Evolutionary conservation across 1,140 invertebrate species (phyloP).

Genomic region (Drosophila punjabiensis): DNA sequence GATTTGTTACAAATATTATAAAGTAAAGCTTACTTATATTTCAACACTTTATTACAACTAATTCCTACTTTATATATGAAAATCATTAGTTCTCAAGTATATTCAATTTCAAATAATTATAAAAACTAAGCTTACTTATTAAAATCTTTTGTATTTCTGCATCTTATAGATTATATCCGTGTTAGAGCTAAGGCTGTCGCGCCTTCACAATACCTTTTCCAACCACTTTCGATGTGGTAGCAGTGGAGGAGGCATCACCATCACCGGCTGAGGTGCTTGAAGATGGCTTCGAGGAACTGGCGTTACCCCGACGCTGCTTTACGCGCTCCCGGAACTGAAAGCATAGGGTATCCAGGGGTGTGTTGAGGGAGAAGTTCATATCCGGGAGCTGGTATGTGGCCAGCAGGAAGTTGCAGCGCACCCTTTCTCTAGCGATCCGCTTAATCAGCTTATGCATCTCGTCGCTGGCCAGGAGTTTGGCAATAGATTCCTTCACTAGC

Average conservation of each 20-base stretch:
- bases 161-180: not conserved
- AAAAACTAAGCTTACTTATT: not conserved
- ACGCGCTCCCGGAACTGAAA: constrained; percentile 55
- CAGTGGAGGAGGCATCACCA: not conserved
- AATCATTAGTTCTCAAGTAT: not conserved
- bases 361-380: constrained; percentile 66
- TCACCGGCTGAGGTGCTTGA: not conserved
- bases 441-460: constrained; percentile 45
- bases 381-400: constrained; percentile 70
- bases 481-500: constrained; percentile 13
- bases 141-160: not conserved
- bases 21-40: not conserved
- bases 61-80: not conserved
- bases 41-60: not conserved
- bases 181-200: not conserved
- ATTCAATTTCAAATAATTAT: not conserved
- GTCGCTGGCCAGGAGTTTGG: constrained; percentile 16
- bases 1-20: not conserved
- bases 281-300: too few species aligned
- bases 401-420: constrained; percentile 67
- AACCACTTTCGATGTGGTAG: constrained; percentile 1
- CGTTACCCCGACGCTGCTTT: constrained; percentile 23
- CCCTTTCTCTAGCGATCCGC: constrained; percentile 57
- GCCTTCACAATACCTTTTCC: constrained; percentile 14
- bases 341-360: constrained; percentile 10